These are phyloP conservation scores for Netelia fuscicornis DNA, from an alignment of 2,888 invertebrate species.

Conservation along the genomic window DNA sequence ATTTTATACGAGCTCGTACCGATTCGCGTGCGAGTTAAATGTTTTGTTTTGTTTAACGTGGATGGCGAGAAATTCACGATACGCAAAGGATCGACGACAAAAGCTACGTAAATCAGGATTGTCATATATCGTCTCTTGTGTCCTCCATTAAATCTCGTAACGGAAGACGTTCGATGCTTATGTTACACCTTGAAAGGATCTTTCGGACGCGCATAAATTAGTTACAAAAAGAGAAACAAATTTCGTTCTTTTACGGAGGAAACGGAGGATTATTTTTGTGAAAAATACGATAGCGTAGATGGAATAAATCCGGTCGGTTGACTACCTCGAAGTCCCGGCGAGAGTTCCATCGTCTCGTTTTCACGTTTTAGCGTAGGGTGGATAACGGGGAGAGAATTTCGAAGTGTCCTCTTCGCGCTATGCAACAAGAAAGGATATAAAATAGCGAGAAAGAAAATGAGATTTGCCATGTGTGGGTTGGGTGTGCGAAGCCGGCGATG, in stretches of 20 bases:
- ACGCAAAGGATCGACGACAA: not conserved
- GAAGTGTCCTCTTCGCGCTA: conserved; percentile 29
- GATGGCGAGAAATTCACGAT: not conserved
- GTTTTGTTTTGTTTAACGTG: not conserved
- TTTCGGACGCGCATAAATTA: not conserved
- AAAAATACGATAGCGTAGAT: not conserved
- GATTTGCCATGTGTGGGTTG: conserved; percentile 42
- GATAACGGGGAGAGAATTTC: not conserved
- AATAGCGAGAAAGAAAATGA: conserved; percentile 52
- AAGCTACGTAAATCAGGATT: not conserved
- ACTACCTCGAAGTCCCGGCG: not conserved
- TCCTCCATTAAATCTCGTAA: not conserved
- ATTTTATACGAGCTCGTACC: not conserved
- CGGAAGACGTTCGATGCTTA: not conserved
- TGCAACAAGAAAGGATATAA: conserved; percentile 29
- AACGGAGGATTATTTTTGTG: not conserved
- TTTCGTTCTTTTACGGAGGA: not conserved
- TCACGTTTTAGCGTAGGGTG: conserved; percentile 1
- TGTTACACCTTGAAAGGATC: not conserved
- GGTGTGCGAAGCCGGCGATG: conserved; percentile 63
- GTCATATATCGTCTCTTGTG: not conserved
- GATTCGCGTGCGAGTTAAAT: not conserved
- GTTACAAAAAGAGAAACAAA: not conserved
- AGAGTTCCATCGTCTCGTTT: not conserved
- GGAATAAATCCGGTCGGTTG: not conserved